phyloP scores from a whole-genome alignment of 2,888 invertebrate species.

The Cryptocheilus praepositus region DNA sequence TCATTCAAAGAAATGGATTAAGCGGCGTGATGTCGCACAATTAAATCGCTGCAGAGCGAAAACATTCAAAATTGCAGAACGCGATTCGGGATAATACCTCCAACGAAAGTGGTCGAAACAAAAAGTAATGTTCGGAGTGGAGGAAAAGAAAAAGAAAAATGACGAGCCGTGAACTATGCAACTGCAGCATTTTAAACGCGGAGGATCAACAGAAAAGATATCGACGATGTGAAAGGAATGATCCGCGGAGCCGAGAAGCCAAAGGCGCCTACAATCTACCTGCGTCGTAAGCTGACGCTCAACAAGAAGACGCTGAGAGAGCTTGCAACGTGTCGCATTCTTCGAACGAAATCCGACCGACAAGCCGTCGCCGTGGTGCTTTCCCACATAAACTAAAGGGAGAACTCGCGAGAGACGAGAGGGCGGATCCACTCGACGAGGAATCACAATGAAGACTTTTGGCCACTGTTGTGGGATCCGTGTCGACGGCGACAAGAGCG shows the following conservation, averaged over 20 bases:
- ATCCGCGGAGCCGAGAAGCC: conserved; percentile 37
- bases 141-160: no score
- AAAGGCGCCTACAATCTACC: conserved; percentile 34
- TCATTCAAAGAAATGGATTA: no score
- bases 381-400: conserved; percentile 45
- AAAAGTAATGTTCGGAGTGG: no score
- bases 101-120: no score
- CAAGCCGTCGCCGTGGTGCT: conserved; percentile 17
- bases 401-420: conserved; percentile 16
- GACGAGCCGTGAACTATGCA: no score
- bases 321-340: conserved; percentile 23
- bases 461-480: conserved; percentile 46
- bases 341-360: conserved; percentile 37
- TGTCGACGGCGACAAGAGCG: conserved; percentile 30
- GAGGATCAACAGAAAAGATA: no score
- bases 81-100: no score
- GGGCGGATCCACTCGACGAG: conserved; percentile 34
- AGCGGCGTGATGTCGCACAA: no score
- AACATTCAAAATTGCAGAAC: no score
- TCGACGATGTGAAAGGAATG: background rate
- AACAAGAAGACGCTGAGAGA: conserved; percentile 11
- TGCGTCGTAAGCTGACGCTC: conserved; percentile 22
- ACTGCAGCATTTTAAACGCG: no score
- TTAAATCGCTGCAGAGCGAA: no score
- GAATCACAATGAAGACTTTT: conserved; percentile 52